Evolutionary conservation across 2,888 invertebrate species (phyloP), one percentile per base, ranked within the genome.

Genomic region (Caenorhabditis sulstoni): DNA sequence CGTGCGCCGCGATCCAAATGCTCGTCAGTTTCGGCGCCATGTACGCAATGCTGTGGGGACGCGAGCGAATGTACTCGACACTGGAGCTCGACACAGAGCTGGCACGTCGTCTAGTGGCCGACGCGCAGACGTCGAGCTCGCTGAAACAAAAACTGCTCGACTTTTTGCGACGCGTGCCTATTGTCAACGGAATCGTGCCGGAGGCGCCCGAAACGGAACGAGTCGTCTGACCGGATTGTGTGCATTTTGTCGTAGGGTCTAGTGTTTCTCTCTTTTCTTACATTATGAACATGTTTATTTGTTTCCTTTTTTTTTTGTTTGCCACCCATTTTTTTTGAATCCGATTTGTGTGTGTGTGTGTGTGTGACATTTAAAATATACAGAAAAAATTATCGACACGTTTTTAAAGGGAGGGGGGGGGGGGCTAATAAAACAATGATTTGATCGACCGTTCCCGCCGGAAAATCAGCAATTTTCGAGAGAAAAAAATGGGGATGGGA

Each of bases 31-130:
- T 85, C 18, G 78, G 73, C 11, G 74, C 84, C 2, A 77, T 85
- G 52, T 88, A 87, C 59, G 79, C 85, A 0, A 39, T 82, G 39
- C 57, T 88, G 12, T 88, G 88, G 88, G 88, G 86, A 18, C 66
- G 88, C 29, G 70, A 81, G 22, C 77, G 88, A 55, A 84, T 88
- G 50, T 88, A 85, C 59, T 75, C 73, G 11, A 87, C 88, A 8
- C 76, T 88, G 45, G 88, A 88, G 61, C 77, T 83, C 12, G 88
- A 88, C 68, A 70, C 85, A 8, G 88, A 88, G 14, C 37, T 86
- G 37, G 83, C 86, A 8, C 78, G 80, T 9, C 79, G 80, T 7
- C 64, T 86, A 14, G 65, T 86, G 9, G 50, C 79, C 9, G 59
- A 79, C 45, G 82, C 81, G 1, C 85, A 85, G 57, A 52, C 68